Percentiles rank a stretch among this genome's conserved stretches.
Conservation (phyloP, 2,888 invertebrate species). For the Coleophora flavipennella region DNA sequence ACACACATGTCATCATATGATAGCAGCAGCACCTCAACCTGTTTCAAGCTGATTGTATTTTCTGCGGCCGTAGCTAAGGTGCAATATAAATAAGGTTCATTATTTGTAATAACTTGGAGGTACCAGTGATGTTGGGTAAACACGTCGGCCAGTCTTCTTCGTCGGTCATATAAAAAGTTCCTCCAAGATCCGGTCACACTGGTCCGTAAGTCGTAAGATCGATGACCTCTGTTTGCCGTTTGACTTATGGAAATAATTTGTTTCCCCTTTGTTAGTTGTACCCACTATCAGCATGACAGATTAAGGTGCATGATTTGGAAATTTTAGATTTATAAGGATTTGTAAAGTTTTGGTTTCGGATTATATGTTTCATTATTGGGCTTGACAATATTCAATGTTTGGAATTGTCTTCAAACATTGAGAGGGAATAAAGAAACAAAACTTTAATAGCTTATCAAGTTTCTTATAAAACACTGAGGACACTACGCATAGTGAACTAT, state of each 20-base stretch:
- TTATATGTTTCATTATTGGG: too few relatives aligned
- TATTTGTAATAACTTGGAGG: conserved; percentile 19
- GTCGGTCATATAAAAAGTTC: conserved; percentile 61
- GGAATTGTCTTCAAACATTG: too few relatives aligned
- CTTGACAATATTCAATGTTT: too few relatives aligned
- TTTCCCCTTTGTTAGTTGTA: conserved; percentile 19
- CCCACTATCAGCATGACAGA: conserved; percentile 25
- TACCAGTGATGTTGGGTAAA: conserved; percentile 41
- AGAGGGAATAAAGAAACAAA: too few relatives aligned
- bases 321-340: conserved; percentile 19
- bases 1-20: too few relatives aligned
- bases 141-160: conserved; percentile 43
- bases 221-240: conserved; percentile 60
- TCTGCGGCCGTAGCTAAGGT: too few relatives aligned
- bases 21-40: too few relatives aligned
- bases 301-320: conserved; percentile 33
- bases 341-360: too few relatives aligned
- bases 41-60: too few relatives aligned
- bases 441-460: too few relatives aligned
- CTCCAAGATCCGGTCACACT: conserved; percentile 61
- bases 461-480: too few relatives aligned
- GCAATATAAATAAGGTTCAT: conserved; percentile 8
- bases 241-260: conserved; percentile 68
- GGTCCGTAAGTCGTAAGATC: conserved; percentile 57
- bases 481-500: too few relatives aligned